Base-by-base conservation (phyloP, 2,888 invertebrate genomes). In the Ectropis crepuscularia region DNA sequence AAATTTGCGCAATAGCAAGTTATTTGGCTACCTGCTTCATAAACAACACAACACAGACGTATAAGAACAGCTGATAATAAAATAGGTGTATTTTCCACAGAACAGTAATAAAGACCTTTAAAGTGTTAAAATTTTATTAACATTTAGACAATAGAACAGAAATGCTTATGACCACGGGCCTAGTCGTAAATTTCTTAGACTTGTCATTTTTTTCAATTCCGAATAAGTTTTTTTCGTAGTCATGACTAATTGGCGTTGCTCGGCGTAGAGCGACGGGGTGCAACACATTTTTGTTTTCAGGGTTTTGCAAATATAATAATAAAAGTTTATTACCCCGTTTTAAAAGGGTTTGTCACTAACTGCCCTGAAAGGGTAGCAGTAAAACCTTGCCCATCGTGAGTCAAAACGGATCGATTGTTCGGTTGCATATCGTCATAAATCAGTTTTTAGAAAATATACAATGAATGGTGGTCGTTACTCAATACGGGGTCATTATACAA, bases 401-500 rank as follows among this genome's bases (percentile, higher is more conserved):
- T 89, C 90, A 89, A 88, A 90, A 88, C 76, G 85, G 75, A 69
- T 71, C 81, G 75, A 87, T 92, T 92, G 91, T 92, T 89, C 82
- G 75, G 87, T 90, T 90, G 90, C 90, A 88, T 87, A 88, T 88
- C 77, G 81, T 71, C 87, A 89, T 92, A 92, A 92, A 92, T 93
- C 91, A 90, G 84, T 83, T 81, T 81, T 81, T 86, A 86, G 87
- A 87, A 83, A 86, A 83, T 82, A 79, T 76, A 79, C 76, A 70
- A 70, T 85, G 84, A 88, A 90, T 87, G 83, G 85, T 74, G 78
- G 78, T 85, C 80, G 83, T 87, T 87, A 87, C 87, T 90, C 89
- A 90, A 92, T 90, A 86, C 86, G 80, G 81, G 82, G 84, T 91
- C 91, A 89, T 92, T 92, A 92, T 87, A 91, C 91, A 92, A 92